Percentiles rank a stretch among this genome's conserved stretches.
These are phyloP conservation scores for Cinclus mexicanus DNA, from an alignment of 2,113 vertebrate species.

Conservation along the genomic window DNA sequence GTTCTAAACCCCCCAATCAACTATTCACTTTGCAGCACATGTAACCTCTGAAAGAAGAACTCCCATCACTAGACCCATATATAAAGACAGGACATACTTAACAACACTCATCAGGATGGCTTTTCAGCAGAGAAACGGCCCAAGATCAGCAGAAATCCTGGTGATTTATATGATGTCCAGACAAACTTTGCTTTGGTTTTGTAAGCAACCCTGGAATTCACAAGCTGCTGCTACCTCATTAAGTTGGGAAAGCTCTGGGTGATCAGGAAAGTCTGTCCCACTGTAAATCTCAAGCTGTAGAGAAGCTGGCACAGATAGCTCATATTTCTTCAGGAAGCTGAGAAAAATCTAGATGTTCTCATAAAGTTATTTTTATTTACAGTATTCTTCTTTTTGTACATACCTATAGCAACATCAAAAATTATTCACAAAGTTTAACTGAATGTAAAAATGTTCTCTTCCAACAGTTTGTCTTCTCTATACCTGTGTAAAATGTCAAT, in stretches of 20 bases:
- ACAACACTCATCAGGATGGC: neutral
- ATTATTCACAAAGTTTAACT: slow-evolving; percentile 70
- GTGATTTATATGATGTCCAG: neutral
- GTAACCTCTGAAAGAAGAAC: neutral
- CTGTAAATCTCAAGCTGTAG: neutral
- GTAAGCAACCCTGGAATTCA: neutral
- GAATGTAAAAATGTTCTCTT: slow-evolving; percentile 63
- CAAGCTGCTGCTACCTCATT: neutral
- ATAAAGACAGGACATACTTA: neutral
- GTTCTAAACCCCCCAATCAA: neutral
- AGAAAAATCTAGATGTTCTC: slow-evolving; percentile 58
- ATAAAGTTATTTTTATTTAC: slow-evolving; percentile 76
- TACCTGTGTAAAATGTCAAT: slow-evolving; percentile 24
- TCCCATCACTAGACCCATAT: neutral
- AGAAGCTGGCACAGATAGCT: neutral
- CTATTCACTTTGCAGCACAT: neutral
- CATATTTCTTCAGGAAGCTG: slow-evolving; percentile 60
- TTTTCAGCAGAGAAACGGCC: neutral
- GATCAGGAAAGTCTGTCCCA: neutral
- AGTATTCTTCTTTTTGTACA: slow-evolving; percentile 69
- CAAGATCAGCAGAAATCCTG: neutral
- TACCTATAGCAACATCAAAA: slow-evolving; percentile 72
- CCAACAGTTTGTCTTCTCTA: slow-evolving; percentile 41
- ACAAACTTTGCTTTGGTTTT: neutral
- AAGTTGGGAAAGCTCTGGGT: neutral